These are phyloP conservation scores for Halictus ligatus DNA, from an alignment of 2,888 invertebrate genomes.

Conservation along the genomic window DNA sequence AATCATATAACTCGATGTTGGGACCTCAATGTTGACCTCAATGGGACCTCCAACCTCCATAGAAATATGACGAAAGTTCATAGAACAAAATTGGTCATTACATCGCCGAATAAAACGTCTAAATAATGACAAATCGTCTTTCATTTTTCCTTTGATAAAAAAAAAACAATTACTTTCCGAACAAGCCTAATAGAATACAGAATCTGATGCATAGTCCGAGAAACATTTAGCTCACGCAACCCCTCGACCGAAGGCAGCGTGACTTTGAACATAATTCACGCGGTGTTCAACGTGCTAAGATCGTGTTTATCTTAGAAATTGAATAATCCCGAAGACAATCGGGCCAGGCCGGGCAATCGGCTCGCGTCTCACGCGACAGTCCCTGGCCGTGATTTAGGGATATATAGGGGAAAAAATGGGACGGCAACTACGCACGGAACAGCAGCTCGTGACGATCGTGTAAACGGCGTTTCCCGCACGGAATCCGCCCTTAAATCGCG, in stretches of 20 bases:
- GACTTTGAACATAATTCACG: not conserved
- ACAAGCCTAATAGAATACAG: not conserved
- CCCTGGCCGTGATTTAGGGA: constrained; percentile 17
- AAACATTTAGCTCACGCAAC: not conserved
- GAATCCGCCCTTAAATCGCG: constrained; percentile 66
- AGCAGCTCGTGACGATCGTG: constrained; percentile 41
- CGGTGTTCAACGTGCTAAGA: not conserved
- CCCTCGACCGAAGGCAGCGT: not conserved
- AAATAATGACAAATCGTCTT: too few species aligned
- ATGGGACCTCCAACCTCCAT: too few species aligned
- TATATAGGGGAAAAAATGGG: constrained; percentile 4
- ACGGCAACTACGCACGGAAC: constrained; percentile 7
- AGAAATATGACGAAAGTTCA: too few species aligned
- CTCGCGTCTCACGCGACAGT: not conserved
- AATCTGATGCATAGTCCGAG: not conserved
- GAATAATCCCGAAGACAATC: constrained; percentile 9
- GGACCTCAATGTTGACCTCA: too few species aligned
- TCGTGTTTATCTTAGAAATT: not conserved
- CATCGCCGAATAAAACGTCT: too few species aligned
- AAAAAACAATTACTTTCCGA: not conserved
- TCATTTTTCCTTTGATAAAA: too few species aligned
- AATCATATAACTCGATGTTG: too few species aligned
- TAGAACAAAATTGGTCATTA: too few species aligned
- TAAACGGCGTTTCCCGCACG: constrained; percentile 53
- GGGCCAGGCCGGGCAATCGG: not conserved